Percentiles rank a stretch among this genome's conserved stretches.
These are phyloP conservation scores for Chascanopsetta lugubris DNA, from an alignment of 2,113 vertebrate genomes.

Conservation along the genomic window DNA sequence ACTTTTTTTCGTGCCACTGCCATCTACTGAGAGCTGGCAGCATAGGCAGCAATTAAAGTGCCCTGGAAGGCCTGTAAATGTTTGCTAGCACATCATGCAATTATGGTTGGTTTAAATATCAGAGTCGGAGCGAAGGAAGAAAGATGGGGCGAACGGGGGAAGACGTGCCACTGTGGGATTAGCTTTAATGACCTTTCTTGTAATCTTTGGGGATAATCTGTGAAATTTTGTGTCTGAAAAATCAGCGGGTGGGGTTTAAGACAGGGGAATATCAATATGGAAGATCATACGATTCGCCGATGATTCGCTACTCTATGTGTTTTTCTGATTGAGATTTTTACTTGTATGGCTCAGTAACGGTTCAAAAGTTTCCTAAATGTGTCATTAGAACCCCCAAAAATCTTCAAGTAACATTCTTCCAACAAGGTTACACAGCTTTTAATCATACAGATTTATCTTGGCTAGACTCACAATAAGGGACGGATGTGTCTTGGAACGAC, in stretches of 20 bases:
- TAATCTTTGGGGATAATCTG: constrained; percentile 23
- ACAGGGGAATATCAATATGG: constrained; percentile 31
- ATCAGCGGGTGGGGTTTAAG: constrained; percentile 18
- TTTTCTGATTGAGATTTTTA: too few relatives aligned
- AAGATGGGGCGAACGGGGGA: constrained; percentile 49
- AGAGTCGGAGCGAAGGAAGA: constrained; percentile 55
- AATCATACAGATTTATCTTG: too few relatives aligned
- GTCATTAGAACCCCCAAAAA: too few relatives aligned
- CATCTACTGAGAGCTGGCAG: constrained; percentile 67
- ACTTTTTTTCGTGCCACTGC: constrained; percentile 56
- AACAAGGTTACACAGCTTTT: too few relatives aligned
- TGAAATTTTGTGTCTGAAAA: too few relatives aligned
- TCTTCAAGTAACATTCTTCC: too few relatives aligned
- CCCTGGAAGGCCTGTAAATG: constrained; percentile 63
- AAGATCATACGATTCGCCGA: constrained; percentile 11
- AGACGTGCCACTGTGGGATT: constrained; percentile 42
- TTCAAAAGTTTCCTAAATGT: too few relatives aligned
- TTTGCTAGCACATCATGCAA: constrained; percentile 73
- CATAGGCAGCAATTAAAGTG: constrained; percentile 66
- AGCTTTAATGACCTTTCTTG: constrained; percentile 36
- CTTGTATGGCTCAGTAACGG: too few relatives aligned
- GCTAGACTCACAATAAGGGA: too few relatives aligned
- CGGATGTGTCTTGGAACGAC: too few relatives aligned
- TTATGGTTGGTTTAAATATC: constrained; percentile 73
- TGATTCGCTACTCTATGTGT: too few relatives aligned